Percentiles rank a stretch among this genome's conserved stretches.
These are phyloP conservation scores for Mustela nigripes DNA, from an alignment of 2,113 vertebrate species.

Conservation along the genomic window DNA sequence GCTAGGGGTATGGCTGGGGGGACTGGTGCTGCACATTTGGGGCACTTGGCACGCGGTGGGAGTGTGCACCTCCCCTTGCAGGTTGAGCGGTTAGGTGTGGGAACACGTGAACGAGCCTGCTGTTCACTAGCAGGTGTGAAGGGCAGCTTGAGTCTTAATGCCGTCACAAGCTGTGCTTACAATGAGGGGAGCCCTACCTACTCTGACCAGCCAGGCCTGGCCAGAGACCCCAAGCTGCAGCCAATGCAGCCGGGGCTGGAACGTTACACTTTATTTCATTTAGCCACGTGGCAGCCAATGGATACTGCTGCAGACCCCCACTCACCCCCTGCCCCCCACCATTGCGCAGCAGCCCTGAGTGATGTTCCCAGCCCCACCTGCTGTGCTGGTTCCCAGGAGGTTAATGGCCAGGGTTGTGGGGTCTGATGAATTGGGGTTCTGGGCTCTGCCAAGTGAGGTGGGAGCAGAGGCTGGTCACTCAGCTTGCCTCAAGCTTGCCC, in stretches of 20 bases:
- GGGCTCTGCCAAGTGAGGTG: neutral
- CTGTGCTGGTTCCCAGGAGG: accelerated
- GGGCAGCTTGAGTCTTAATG: accelerated
- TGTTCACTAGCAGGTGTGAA: neutral
- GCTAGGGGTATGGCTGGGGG: neutral
- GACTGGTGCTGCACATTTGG: neutral
- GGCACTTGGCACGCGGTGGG: no score
- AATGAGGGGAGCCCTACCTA: neutral
- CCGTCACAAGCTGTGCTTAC: accelerated
- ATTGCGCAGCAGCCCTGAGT: no score
- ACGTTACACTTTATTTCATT: neutral
- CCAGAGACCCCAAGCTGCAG: neutral
- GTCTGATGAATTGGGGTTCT: no score
- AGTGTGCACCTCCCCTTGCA: neutral
- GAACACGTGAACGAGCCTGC: neutral
- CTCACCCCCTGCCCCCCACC: no score
- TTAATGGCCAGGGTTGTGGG: accelerated
- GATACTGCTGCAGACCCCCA: neutral
- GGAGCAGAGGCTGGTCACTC: no score
- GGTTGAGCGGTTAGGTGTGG: no score
- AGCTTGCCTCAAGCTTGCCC: accelerated
- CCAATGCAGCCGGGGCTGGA: neutral
- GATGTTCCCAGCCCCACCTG: accelerated
- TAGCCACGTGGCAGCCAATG: neutral
- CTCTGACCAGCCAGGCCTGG: no score